phyloP scores from a whole-genome alignment of 2,113 vertebrate genomes.

The Halcyon senegalensis region DNA sequence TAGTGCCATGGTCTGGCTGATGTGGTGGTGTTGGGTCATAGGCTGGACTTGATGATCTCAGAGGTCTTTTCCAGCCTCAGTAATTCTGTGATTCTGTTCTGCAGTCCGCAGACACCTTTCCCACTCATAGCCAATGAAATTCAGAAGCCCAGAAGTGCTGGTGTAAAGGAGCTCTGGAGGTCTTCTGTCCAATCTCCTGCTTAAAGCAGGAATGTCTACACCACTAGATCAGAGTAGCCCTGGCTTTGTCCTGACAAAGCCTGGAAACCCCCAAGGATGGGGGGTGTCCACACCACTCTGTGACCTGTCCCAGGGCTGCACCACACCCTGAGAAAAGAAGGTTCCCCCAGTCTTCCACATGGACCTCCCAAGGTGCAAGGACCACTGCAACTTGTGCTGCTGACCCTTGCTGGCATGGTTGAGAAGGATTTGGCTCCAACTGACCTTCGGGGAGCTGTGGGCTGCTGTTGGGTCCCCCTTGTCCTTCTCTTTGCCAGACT shows the following conservation, averaged over 20 bases:
- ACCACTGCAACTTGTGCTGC: neutral
- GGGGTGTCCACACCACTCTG: neutral
- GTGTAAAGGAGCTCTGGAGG: neutral
- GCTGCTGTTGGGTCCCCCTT: neutral
- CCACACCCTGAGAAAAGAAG: neutral
- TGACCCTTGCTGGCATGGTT: neutral
- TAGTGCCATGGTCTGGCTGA: too few species aligned
- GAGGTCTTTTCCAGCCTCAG: too few species aligned
- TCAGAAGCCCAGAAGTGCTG: neutral
- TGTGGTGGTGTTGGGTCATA: too few species aligned
- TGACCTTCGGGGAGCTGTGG: neutral
- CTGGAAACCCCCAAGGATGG: neutral
- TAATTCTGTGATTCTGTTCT: too few species aligned
- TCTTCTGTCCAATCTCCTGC: neutral
- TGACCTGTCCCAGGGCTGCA: neutral
- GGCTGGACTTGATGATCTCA: too few species aligned
- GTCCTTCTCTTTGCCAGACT: neutral
- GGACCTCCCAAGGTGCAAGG: neutral
- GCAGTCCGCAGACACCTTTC: neutral
- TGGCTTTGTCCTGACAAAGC: neutral
- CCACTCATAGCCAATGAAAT: neutral
- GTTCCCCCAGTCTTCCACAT: neutral
- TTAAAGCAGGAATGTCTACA: fast-evolving
- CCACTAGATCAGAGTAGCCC: neutral
- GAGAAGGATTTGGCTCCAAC: neutral